These are phyloP conservation scores for Melieria crassipennis DNA, from an alignment of 2,888 invertebrate genomes.

Conservation along the genomic window DNA sequence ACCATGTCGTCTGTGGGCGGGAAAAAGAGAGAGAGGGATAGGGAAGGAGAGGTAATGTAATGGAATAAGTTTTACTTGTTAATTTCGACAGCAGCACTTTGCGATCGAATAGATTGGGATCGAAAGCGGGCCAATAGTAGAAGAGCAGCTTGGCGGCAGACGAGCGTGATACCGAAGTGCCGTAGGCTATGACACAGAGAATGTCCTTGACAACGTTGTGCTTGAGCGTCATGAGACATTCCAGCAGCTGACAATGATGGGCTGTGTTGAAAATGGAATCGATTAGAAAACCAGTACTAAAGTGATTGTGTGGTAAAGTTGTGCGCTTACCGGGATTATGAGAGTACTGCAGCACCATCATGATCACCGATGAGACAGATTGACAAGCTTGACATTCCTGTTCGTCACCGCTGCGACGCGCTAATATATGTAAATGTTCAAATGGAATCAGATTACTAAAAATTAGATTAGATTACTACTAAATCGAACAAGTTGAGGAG, in stretches of 20 bases:
- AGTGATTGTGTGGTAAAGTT: neutral
- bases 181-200: conserved; percentile 95
- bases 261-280: conserved; percentile 68
- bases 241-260: conserved; percentile 95
- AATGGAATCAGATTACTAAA: too few relatives aligned
- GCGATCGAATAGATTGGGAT: conserved; percentile 91
- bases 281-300: neutral
- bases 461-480: too few relatives aligned
- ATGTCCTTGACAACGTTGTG: conserved; percentile 91
- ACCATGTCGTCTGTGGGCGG: conserved; percentile 73
- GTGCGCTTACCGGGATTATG: conserved; percentile 80
- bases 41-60: too few relatives aligned
- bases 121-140: conserved; percentile 99
- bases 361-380: conserved; percentile 91
- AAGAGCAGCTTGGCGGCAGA: conserved; percentile 96
- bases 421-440: conserved; percentile 59
- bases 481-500: too few relatives aligned
- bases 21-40: neutral
- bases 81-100: conserved; percentile 88
- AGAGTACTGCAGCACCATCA: conserved; percentile 98
- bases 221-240: conserved; percentile 95
- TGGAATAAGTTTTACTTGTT: conserved; percentile 72
- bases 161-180: conserved; percentile 91
- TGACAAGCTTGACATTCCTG: conserved; percentile 84
- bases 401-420: conserved; percentile 76